These are phyloP conservation scores for Leptopilina drosophilae DNA, from an alignment of 2,888 invertebrate genomes.

Conservation along the genomic window DNA sequence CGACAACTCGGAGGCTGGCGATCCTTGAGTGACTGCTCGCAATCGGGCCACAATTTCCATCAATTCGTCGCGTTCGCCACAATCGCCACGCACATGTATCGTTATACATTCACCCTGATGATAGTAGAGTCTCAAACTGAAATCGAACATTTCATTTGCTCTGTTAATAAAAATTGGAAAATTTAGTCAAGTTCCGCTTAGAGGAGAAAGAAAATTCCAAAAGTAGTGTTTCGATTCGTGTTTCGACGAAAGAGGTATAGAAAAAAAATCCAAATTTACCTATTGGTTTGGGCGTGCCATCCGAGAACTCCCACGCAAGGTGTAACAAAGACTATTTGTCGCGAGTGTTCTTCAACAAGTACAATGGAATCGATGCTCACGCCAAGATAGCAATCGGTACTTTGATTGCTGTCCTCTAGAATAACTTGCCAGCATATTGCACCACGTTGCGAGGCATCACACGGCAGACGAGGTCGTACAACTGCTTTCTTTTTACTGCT, in stretches of 20 bases:
- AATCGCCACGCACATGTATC: conserved; percentile 85
- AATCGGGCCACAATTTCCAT: conserved; percentile 89
- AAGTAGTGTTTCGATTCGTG: too few relatives aligned
- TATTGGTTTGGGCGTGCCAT: conserved; percentile 82
- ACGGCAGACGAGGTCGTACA: conserved; percentile 84
- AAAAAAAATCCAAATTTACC: conserved; percentile 69
- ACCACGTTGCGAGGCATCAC: conserved; percentile 86
- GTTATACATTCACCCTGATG: conserved; percentile 96
- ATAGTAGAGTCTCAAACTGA: conserved; percentile 89
- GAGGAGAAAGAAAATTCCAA: too few relatives aligned
- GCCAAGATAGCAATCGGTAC: conserved; percentile 88
- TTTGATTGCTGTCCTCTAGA: conserved; percentile 84
- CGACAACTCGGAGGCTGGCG: conserved; percentile 87
- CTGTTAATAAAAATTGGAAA: too few relatives aligned
- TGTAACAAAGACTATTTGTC: conserved; percentile 91
- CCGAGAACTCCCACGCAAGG: conserved; percentile 90
- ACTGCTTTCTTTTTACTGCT: conserved; percentile 89
- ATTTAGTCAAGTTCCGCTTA: too few relatives aligned
- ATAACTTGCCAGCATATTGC: conserved; percentile 91
- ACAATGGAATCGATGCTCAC: conserved; percentile 93
- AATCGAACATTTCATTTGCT: conserved; percentile 29
- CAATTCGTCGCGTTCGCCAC: conserved; percentile 83
- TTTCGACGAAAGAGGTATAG: too few relatives aligned
- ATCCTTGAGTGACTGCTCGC: conserved; percentile 87
- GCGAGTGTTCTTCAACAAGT: conserved; percentile 88